phyloP scores from a whole-genome alignment of 1,140 invertebrate genomes.

The Condylostylus longicornis region DNA sequence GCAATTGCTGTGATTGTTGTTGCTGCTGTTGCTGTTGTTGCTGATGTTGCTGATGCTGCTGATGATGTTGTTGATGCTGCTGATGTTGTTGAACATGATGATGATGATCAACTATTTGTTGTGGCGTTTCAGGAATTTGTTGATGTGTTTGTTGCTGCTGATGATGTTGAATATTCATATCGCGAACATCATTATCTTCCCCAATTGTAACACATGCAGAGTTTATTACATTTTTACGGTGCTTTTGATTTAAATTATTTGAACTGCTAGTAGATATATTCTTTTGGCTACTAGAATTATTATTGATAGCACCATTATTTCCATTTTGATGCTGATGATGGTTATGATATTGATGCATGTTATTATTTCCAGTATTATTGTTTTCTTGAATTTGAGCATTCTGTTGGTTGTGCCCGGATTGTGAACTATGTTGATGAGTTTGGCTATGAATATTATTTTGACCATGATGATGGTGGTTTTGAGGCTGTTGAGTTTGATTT shows the following conservation, averaged over 20 bases:
- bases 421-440: slow-evolving; percentile 3
- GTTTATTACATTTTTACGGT: too few relatives aligned
- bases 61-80: slow-evolving; percentile 31
- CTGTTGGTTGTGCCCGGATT: background rate
- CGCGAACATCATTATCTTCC: too few relatives aligned
- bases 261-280: too few relatives aligned
- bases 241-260: too few relatives aligned
- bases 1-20: slow-evolving; percentile 35
- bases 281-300: background rate
- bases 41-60: slow-evolving; percentile 20
- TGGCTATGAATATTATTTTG: slow-evolving; percentile 10
- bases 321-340: slow-evolving; percentile 10
- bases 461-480: slow-evolving; percentile 15
- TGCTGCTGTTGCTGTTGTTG: slow-evolving; percentile 14
- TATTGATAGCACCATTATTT: background rate
- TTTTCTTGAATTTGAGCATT: background rate
- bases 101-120: slow-evolving; percentile 9
- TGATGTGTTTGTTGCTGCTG: slow-evolving; percentile 4
- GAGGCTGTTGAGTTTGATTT: slow-evolving; percentile 14
- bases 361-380: slow-evolving; percentile 4
- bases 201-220: too few relatives aligned
- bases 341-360: too few relatives aligned
- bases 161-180: too few relatives aligned
- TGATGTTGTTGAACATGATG: slow-evolving; percentile 15
- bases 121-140: slow-evolving; percentile 4